Base-by-base conservation (phyloP, 2,797 vertebrate genomes). In the Oryzias dopingdopingensis region DNA sequence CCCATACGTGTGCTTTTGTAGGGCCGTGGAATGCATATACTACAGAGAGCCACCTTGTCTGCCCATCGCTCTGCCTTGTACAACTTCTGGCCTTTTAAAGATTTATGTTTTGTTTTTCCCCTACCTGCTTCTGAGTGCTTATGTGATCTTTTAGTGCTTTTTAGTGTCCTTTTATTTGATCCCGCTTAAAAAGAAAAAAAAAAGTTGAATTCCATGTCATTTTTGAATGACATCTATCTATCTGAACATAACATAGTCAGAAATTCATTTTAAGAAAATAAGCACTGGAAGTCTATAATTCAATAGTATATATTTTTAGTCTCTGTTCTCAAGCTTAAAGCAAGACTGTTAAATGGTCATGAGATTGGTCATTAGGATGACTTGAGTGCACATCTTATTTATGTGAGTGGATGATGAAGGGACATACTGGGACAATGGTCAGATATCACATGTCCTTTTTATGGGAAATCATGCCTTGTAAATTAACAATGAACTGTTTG, bases 221-320 rank as follows among this genome's bases (percentile, higher is more conserved):
- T 81, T 79, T 74, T 83, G 65, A 88, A 83, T 55, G 66, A 87
- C 84, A 67, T 79, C 61, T 5, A 53, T 83, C 76, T 80, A 84
- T 82, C 85, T 78, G 70, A 84, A 81, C 75, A 74, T 83, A 24
- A 76, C 80, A 72, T 62, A 70, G 76, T 79, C 32, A 37, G 10
- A 37, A 37, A 37, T 37, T 12, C 32, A 37, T 37, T 37, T 37
- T 37, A 37, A 59, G 44, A 70, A 83, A 80, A 73, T 58, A 66
- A 76, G 89, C 91, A 93, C 91, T 93, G 91, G 91, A 91, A 86
- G 79, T 87, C 77, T 78, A 74, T 89, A 87, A 85, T 77, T 85
- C 72, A 76, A 86, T 90, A 89, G 79, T 89, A 87, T 90, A 90
- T 89, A 90, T 89, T 90, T 91, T 90, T 81, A 86, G 88, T 81